phyloP scores from a whole-genome alignment of 2,113 vertebrate genomes.

The Aphelocoma coerulescens region DNA sequence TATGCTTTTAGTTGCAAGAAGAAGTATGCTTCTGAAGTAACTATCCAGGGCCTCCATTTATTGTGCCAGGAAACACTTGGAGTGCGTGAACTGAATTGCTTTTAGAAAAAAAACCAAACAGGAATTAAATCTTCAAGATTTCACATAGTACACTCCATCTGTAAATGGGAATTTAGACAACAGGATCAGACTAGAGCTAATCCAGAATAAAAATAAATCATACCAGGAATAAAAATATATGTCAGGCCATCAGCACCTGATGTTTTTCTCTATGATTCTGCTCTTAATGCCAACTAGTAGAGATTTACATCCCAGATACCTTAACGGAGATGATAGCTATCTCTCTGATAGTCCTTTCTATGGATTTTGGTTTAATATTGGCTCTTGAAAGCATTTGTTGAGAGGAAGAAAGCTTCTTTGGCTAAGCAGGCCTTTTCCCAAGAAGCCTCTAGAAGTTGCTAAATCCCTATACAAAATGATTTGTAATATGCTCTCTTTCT shows the following conservation, averaged over 20 bases:
- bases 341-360: background rate
- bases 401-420: background rate
- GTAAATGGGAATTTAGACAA: background rate
- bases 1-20: background rate
- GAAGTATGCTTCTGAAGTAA: background rate
- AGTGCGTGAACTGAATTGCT: background rate
- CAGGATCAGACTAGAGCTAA: background rate
- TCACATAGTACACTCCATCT: background rate
- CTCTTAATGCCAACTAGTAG: background rate
- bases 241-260: background rate
- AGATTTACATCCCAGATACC: background rate
- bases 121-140: background rate
- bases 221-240: fast-evolving
- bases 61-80: background rate
- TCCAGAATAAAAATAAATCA: background rate
- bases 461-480: background rate
- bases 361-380: background rate
- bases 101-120: background rate
- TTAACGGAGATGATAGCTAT: background rate
- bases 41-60: background rate
- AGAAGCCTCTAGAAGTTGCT: background rate
- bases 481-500: background rate
- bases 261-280: background rate
- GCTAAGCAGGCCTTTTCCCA: background rate
- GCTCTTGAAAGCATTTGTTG: background rate